phyloP scores from a whole-genome alignment of 2,113 vertebrate species.

The Cepphus grylle region DNA sequence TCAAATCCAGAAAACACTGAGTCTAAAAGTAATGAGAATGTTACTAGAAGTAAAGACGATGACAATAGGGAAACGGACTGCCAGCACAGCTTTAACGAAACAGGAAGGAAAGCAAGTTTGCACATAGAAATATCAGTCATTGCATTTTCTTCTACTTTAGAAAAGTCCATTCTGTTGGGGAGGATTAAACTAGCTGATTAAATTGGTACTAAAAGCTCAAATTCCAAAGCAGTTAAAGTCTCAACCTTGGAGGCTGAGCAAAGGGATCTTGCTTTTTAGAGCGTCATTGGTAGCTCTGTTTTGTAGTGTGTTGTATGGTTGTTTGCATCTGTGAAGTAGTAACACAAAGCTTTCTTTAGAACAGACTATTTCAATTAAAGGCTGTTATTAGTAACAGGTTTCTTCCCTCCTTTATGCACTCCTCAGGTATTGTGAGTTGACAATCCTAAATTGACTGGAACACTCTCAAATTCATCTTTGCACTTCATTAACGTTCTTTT shows the following conservation, averaged over 20 bases:
- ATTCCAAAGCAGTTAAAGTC: constrained; percentile 37
- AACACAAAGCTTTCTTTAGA: neutral
- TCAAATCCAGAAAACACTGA: neutral
- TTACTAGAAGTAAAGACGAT: neutral
- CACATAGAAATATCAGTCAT: neutral
- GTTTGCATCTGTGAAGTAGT: neutral
- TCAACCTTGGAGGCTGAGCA: constrained; percentile 12
- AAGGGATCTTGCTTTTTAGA: constrained; percentile 2
- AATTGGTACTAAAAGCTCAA: constrained; percentile 21
- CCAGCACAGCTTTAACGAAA: neutral
- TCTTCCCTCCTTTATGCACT: neutral
- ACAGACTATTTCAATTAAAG: neutral
- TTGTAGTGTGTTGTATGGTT: neutral
- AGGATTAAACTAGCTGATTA: constrained; percentile 44
- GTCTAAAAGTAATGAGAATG: neutral
- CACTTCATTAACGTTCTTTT: neutral
- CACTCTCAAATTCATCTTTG: neutral
- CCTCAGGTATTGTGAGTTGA: neutral
- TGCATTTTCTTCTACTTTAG: neutral
- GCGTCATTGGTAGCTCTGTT: constrained; percentile 19
- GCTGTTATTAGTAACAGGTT: neutral
- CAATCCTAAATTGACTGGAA: neutral
- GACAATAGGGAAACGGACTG: neutral
- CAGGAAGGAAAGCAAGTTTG: neutral
- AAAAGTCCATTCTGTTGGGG: neutral